Conservation (phyloP, 2,797 vertebrate genomes). For the Remorina albescens region DNA sequence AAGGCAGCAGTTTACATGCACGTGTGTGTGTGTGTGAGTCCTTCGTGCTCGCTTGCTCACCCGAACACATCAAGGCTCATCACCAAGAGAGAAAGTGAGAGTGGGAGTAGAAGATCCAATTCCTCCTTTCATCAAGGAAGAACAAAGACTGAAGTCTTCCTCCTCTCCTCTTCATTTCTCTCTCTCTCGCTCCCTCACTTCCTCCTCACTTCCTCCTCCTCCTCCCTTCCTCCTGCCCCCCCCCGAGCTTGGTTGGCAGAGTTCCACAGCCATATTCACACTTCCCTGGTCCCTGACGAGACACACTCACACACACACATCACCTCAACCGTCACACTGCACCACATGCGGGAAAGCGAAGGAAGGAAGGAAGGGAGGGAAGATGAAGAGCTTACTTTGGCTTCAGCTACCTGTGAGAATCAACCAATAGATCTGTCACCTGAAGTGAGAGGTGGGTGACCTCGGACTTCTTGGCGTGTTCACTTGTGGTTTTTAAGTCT, state of each 20-base stretch:
- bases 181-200: conserved; percentile 30
- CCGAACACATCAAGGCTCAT: conserved; percentile 79
- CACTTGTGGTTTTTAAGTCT: conserved; percentile 18
- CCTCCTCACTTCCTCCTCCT: conserved; percentile 17
- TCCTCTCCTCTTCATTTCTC: conserved; percentile 47
- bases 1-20: conserved; percentile 58
- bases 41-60: conserved; percentile 57
- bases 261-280: conserved; percentile 80
- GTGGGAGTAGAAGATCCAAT: conserved; percentile 78
- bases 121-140: conserved; percentile 80
- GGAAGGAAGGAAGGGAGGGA: conserved; percentile 27
- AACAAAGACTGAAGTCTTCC: conserved; percentile 77
- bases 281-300: conserved; percentile 68
- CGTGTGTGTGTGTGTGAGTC: conserved; percentile 48
- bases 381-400: conserved; percentile 42
- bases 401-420: conserved; percentile 50
- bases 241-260: conserved; percentile 68
- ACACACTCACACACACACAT: conserved; percentile 48
- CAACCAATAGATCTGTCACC: conserved; percentile 63
- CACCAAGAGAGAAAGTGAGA: conserved; percentile 69
- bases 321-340: conserved; percentile 69
- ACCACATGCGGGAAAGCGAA: conserved; percentile 53
- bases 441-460: conserved; percentile 44
- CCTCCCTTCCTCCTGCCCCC: conserved; percentile 9
- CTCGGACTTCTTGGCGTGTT: conserved; percentile 28